Conservation (phyloP, 2,888 invertebrate genomes). For the Leucoma salicis region DNA sequence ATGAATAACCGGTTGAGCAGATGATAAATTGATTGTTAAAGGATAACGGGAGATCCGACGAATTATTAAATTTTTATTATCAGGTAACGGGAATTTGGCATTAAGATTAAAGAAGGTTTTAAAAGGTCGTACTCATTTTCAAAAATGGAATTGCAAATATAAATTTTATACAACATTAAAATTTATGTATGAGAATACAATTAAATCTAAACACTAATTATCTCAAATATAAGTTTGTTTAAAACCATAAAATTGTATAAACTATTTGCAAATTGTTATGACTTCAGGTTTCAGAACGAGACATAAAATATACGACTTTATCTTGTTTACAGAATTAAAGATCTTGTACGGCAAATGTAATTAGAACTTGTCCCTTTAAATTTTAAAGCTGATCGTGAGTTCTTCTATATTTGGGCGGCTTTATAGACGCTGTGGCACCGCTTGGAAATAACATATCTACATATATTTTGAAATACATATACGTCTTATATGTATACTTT, state of each 20-base stretch:
- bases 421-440: conserved; percentile 34
- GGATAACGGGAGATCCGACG: conserved; percentile 3
- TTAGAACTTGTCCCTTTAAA: neutral
- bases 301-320: conserved; percentile 26
- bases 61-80: conserved; percentile 3
- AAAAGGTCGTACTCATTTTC: neutral
- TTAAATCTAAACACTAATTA: too few species aligned
- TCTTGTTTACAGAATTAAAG: conserved; percentile 26
- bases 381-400: conserved; percentile 1
- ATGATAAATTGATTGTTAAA: neutral
- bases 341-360: conserved; percentile 8
- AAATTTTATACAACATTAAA: neutral
- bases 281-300: too few species aligned
- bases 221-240: too few species aligned
- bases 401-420: conserved; percentile 15
- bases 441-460: conserved; percentile 17
- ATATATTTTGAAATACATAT: too few species aligned
- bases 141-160: neutral
- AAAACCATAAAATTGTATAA: too few species aligned
- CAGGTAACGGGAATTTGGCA: conserved; percentile 1
- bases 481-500: too few species aligned
- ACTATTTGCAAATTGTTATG: too few species aligned
- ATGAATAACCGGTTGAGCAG: neutral
- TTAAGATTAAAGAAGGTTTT: neutral
- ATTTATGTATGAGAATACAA: neutral